Base-by-base conservation (phyloP, 1,140 invertebrate genomes). In the Glossosoma conforme region DNA sequence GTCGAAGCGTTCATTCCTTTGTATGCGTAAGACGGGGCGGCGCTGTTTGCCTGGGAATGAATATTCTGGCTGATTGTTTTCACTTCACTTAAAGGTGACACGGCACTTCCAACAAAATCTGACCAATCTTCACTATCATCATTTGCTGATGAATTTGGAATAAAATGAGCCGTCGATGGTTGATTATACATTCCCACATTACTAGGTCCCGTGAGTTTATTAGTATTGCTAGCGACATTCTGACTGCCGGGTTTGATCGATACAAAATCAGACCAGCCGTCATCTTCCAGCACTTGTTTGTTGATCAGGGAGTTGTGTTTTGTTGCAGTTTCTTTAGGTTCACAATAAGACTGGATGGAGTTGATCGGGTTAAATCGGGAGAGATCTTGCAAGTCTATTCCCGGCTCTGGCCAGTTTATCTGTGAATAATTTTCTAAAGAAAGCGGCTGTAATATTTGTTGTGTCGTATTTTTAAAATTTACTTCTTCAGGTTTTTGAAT, bases 391-490 rank as follows among this genome's bases (percentile, higher is more conserved):
- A 80, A 74, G 58, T 79, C 76, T 44, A 82, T 78, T 37, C 76
- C 80, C 5, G 79, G 77, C 60, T 80, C 79, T 13, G 80, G 80
- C 81, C 81, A 84, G 59, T 80, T 78, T 14, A 83, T 82, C 54
- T 76, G 72, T 0, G 77, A 77, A 52, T 64, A 72, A 55, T 69
- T 69, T 58, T 75, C 72, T 50, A 75, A 60, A 1, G 70, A 70
- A 18, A 72, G 54, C 5, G 72, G 72, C 53, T 75, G 69, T 45
- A 75, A 57, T 52, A 75, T 75, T 65, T 75, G 72, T 19, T 62
- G 64, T n/a, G 62, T 58, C 21, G 65, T 66, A 43, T 64, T 62
- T 49, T 67, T 68, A 36, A 41, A 56, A 10, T 14, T 4, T n/a
- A 19, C 15, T 8, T 56, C 50, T 20, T 50, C 41, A 3, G 11